These are phyloP conservation scores for Palythoa grandiflora DNA, from an alignment of 92 coral and sea anemone genomes.

Conservation along the genomic window DNA sequence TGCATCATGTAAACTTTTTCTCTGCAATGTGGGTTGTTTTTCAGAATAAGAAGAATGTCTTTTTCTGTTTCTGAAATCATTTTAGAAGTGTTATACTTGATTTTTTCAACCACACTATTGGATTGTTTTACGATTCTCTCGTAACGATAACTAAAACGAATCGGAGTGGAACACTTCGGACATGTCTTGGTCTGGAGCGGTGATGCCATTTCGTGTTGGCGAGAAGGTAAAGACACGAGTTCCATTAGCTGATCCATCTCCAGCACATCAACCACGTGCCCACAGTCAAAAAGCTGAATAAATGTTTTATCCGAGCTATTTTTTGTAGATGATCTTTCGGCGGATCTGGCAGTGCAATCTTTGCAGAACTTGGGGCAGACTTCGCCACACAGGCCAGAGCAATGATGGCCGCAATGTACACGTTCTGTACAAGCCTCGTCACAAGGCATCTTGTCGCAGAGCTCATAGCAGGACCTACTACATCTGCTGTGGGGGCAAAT, in stretches of 20 bases:
- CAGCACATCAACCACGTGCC: slow-evolving; percentile 64
- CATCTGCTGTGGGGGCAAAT: slow-evolving; percentile 72
- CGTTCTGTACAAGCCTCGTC: slow-evolving; percentile 57
- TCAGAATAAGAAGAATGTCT: background rate
- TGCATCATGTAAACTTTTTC: background rate
- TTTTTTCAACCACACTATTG: background rate
- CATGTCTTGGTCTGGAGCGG: slow-evolving; percentile 46
- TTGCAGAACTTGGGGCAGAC: slow-evolving; percentile 75
- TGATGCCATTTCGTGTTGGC: background rate
- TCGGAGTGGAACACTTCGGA: slow-evolving; percentile 60
- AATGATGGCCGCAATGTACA: slow-evolving; percentile 74
- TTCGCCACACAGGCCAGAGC: slow-evolving; percentile 87
- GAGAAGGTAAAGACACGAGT: background rate
- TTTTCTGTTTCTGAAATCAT: background rate
- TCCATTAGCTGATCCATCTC: slow-evolving; percentile 80
- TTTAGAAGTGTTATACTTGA: background rate
- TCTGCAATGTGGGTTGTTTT: background rate
- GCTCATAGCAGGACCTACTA: slow-evolving; percentile 65
- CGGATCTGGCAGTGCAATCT: slow-evolving; percentile 52
- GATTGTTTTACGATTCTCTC: slow-evolving; percentile 45
- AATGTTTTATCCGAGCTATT: slow-evolving; percentile 50
- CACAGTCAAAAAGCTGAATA: slow-evolving; percentile 74
- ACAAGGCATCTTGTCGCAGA: slow-evolving; percentile 67
- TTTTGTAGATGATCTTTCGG: slow-evolving; percentile 34
- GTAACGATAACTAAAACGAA: slow-evolving; percentile 58